A percentile compares a stretch with the other conserved stretches of the same genome.
Evolutionary conservation across 2,797 vertebrate species (phyloP).

Genomic region (Falco rusticolus): DNA sequence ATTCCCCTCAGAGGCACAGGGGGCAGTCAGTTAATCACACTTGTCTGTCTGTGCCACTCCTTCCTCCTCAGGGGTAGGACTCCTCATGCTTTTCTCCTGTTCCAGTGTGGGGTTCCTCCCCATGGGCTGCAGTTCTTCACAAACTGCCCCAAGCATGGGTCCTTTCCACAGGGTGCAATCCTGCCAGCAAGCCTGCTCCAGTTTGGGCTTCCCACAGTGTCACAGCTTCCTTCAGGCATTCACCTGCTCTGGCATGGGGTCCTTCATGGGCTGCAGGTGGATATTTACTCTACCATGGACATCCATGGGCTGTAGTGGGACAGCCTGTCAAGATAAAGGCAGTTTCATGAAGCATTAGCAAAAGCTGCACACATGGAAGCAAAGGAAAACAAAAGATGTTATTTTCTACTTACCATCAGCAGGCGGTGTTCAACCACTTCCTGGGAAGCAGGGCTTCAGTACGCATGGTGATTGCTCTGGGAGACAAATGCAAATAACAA

Average conservation of each 20-base stretch:
- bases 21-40: neutral
- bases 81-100: neutral
- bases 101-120: neutral
- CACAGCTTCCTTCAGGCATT: too few relatives aligned
- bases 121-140: neutral
- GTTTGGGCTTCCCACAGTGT: too few relatives aligned
- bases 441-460: too few relatives aligned
- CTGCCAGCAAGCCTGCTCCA: neutral
- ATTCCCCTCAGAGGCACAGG: fast-evolving
- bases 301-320: neutral
- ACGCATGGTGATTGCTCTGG: too few relatives aligned
- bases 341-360: too few relatives aligned
- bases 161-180: too few relatives aligned
- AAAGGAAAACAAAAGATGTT: too few relatives aligned
- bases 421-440: too few relatives aligned
- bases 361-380: too few relatives aligned
- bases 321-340: neutral
- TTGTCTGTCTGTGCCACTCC: neutral
- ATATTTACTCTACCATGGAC: neutral
- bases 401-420: too few relatives aligned
- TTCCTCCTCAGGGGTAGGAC: neutral
- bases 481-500: too few relatives aligned
- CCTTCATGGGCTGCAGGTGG: neutral
- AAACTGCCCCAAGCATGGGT: too few relatives aligned
- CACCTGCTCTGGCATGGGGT: neutral